Percentiles rank a stretch among this genome's conserved stretches.
These are phyloP conservation scores for Grammomys dolichurus DNA, from an alignment of 2,113 vertebrate genomes.

Conservation along the genomic window DNA sequence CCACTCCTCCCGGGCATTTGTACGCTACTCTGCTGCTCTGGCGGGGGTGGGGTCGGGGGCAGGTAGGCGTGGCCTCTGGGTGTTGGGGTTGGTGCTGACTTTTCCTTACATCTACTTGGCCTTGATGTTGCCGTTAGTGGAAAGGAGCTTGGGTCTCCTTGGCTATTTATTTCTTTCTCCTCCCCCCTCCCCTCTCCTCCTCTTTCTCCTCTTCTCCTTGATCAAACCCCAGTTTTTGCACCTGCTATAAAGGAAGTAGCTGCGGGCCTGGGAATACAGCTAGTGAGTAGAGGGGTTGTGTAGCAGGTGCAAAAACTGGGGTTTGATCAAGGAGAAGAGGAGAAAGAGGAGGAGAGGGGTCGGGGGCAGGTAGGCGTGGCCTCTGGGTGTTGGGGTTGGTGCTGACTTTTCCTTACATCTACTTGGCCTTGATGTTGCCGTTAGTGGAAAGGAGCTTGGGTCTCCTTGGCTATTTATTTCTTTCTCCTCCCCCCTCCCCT, in stretches of 20 bases:
- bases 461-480: not conserved
- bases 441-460: not conserved
- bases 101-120: not conserved
- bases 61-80: not conserved
- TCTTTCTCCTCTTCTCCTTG: too few relatives aligned
- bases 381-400: not conserved
- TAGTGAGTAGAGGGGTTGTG: not conserved
- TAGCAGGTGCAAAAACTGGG: not conserved
- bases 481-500: too few relatives aligned
- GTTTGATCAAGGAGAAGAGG: too few relatives aligned
- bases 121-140: not conserved
- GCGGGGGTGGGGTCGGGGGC: fast-evolving
- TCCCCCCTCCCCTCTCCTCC: too few relatives aligned
- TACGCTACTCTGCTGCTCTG: not conserved
- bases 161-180: not conserved
- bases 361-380: not conserved
- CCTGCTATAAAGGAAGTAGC: not conserved
- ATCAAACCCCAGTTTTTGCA: not conserved
- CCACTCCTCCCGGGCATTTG: not conserved
- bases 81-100: not conserved
- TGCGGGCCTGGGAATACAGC: not conserved
- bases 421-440: not conserved
- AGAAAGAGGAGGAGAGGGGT: too few relatives aligned
- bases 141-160: not conserved
- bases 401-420: not conserved